Base-by-base conservation (phyloP, 2,113 vertebrate species). In the Trichomycterus rosablanca region DNA sequence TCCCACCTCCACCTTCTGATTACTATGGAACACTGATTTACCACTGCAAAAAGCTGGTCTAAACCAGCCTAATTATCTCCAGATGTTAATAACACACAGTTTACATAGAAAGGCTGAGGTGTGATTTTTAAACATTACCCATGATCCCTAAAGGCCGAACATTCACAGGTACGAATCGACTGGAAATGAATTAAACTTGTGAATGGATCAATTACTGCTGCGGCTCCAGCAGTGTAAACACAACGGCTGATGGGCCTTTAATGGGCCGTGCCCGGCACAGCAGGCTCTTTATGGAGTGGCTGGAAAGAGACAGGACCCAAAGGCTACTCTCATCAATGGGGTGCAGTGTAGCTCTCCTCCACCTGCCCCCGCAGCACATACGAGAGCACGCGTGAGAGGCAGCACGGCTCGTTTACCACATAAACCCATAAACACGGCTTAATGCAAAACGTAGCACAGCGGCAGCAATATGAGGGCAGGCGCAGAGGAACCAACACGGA, bases 301-400 rank as follows among this genome's bases (percentile, higher is more conserved):
- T 66, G 39, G 6, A 23, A 57, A 71, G 59, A 53, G 23, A 54
- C 64, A 43, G 37, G 71, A 66, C 74, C 60, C 55, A 43, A 46
- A 74, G 56, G 28, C 58, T 48, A 34, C 46, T 57, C 66, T 63
- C 32, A 73, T 80, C 67, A 74, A 72, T 67, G 73, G 70, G 48
- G 50, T 55, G 57, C 71, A 72, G 51, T 71, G 49, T 16, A 30
- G 64, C 58, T 53, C 16, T 68, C 35, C 63, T 71, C 69, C 76
- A 84, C 73, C 79, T 77, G 81, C 70, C 66, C 68, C 39, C 3
- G 10, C 35, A 12, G 35, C 51, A 50, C 19, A 77, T 54, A 75
- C 59, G 44, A 77, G 73, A 77, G 64, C 7, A 44, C 10, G 22
- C 28, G 23, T 10, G 12, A 6, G 18, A 44, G 8, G 51, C 5